Evolutionary conservation across 2,113 vertebrate species (phyloP), one percentile per base, ranked within the genome.

Genomic region (Hippocampus zosterae): DNA sequence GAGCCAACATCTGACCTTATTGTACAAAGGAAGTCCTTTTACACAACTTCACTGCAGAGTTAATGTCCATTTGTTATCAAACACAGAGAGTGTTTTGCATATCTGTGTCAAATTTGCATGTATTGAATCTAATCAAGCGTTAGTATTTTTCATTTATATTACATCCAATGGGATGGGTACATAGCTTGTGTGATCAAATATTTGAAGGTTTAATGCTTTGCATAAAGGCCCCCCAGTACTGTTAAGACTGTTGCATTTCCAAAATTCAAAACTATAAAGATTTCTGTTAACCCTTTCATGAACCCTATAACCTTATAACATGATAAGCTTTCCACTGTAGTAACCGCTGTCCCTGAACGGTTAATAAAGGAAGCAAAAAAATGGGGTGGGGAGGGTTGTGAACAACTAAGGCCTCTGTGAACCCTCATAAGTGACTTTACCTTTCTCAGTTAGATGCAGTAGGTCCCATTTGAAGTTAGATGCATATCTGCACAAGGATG

Each of bases 1-100:
- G 65, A 59, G 23, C 19, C 66, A 68, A 73, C 48, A 56, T 60
- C 67, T 77, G 80, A 80, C 79, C 77, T 55, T 70, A 68, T 33
- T 25, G 57, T 76, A 61, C 79, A 81, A 37, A 82, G 65, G 69
- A 66, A 65, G 68, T 70, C 73, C n/a, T 21, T 33, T 60, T 63
- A 33, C 48, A 74, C 62, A 48, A 23, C 65, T 60, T 40, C 40
- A 48, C 23, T 7, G 21, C 1, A 33, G 13, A 66, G 60, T 29
- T 59, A 27, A 59, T 10, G 55, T 56, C 55, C 9, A 56, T 12
- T 2, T 5, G 55, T 23, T n/a, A 27, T 27, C 13, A 57, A n/a
- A 57, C 55, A 52, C 19, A 1, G 2, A 21, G 19, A 9, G 18
- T 52, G 19, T 9, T 52, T 19, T n/a, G 50, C 19, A n/a, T 52